phyloP scores from a whole-genome alignment of 2,113 vertebrate species.

The Hippocampus guttulatus region DNA sequence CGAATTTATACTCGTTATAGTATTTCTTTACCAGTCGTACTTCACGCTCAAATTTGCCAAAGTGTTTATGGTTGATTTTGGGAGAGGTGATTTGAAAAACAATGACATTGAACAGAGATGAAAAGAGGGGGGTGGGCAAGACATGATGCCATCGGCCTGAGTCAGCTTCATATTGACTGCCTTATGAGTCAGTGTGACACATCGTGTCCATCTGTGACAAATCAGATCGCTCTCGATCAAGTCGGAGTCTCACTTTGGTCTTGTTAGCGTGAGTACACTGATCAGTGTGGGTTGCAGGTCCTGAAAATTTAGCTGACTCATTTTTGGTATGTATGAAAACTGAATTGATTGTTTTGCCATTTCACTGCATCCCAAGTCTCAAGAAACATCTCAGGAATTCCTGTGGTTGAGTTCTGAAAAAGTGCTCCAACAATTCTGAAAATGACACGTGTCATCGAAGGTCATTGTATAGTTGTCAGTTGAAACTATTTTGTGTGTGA shows the following conservation, averaged over 20 bases:
- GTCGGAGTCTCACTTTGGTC: conserved; percentile 11
- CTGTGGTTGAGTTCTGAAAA: background rate
- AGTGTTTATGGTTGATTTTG: background rate
- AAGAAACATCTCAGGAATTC: background rate
- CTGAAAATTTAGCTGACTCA: conserved; percentile 3
- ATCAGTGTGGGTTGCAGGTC: conserved; percentile 22
- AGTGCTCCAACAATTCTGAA: background rate
- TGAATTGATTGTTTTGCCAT: background rate
- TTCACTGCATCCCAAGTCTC: background rate
- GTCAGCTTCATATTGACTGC: conserved; percentile 52
- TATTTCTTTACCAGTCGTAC: background rate
- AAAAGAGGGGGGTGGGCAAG: conserved; percentile 24
- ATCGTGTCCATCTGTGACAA: conserved; percentile 10
- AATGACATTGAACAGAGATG: conserved; percentile 29
- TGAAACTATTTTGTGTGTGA: conserved; percentile 9
- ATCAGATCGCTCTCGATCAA: conserved; percentile 7
- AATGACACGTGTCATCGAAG: conserved; percentile 30
- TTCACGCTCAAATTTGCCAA: background rate
- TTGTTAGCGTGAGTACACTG: conserved; percentile 20
- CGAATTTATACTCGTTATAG: background rate
- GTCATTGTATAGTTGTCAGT: conserved; percentile 33
- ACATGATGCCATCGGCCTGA: conserved; percentile 48
- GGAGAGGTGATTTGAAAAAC: conserved; percentile 23
- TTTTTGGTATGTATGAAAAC: background rate
- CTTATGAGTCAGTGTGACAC: conserved; percentile 54